Base-by-base conservation (phyloP, 1,140 invertebrate genomes). In the Macrobrachium rosenbergii region DNA sequence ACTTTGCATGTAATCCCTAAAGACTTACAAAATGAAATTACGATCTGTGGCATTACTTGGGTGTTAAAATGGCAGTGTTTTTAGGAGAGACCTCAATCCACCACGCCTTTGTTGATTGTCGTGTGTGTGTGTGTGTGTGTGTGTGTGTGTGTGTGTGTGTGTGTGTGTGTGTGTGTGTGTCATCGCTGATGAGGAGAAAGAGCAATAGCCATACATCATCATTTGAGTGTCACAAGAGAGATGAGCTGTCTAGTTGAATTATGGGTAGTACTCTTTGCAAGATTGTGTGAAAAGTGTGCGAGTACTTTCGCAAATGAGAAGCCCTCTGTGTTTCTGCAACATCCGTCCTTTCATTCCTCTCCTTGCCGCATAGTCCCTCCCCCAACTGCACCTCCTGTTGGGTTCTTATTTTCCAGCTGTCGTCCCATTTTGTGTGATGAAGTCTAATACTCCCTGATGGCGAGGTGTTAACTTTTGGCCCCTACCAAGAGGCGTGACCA, bases 321-420 rank as follows among this genome's bases (percentile, higher is more conserved):
- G 52, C 52, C 52, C 12, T 52, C 12, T 52, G 8, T 52, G 12
- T 52, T 52, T 12, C 52, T 10, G 52, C 52, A 52, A 52, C 52
- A 52, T 8, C 6, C 52, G 7, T 52, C 52, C 52, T 52, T 52
- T 52, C 7, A 52, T 52, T 52, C 52, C 28, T 52, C 12, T 52
- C 52, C 2, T 52, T 12, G 12, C 12, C 0, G 52, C 52, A 52
- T 12, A 52, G 52, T 52, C 7, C 52, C 52, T 52, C 12, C 52
- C 52, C 52, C 52, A 10, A 8, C 52, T 8, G 52, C 12, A 52
- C 52, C 52, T 52, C 69, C 69, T 28, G 69, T 72, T 60, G 78
- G 78, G 78, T 60, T n/a, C 78, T 80, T 69, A 81, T 81, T 81
- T 81, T 81, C 79, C 79, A 52, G 79, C 19, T 81, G 79, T 81